Conservation (phyloP, 2,113 vertebrate species). For the Ondatra zibethicus region DNA sequence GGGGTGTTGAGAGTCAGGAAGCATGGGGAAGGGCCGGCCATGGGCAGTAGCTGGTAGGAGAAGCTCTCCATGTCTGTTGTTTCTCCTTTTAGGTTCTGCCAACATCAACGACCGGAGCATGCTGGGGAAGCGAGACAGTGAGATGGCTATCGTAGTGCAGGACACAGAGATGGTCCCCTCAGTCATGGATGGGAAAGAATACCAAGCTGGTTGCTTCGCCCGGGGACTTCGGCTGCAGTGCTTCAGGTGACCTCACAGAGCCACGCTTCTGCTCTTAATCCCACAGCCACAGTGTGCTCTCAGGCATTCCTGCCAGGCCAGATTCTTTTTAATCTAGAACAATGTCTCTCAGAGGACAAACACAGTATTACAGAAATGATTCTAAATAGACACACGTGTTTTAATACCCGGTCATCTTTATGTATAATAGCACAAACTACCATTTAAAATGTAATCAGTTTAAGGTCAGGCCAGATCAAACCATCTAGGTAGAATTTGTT, state of each 20-base stretch:
- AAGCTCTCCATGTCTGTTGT: accelerated
- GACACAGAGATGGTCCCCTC: slow-evolving; percentile 90
- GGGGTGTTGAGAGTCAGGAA: not conserved
- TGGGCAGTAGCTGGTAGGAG: accelerated
- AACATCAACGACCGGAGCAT: slow-evolving; percentile 99
- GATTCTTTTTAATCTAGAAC: not conserved
- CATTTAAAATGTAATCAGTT: slow-evolving; percentile 40
- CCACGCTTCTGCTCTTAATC: accelerated
- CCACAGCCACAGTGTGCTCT: accelerated
- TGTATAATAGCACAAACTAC: not conserved
- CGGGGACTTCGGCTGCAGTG: slow-evolving; percentile 93
- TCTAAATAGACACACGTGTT: not conserved
- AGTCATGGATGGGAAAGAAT: slow-evolving; percentile 92
- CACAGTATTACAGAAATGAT: not conserved
- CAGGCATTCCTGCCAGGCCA: too few species aligned
- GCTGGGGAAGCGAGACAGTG: slow-evolving; percentile 98
- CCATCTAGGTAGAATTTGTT: not conserved
- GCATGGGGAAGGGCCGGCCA: not conserved
- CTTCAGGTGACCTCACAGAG: slow-evolving; percentile 89
- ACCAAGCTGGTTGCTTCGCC: slow-evolving; percentile 91
- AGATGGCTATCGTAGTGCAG: slow-evolving; percentile 95
- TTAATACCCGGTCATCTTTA: not conserved
- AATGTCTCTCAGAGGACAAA: not conserved
- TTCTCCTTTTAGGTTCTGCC: slow-evolving; percentile 91
- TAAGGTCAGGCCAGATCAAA: not conserved